Percentiles rank a stretch among this genome's conserved stretches.
These are phyloP conservation scores for Nycteola revayana DNA, from an alignment of 2,888 invertebrate genomes.

Conservation along the genomic window DNA sequence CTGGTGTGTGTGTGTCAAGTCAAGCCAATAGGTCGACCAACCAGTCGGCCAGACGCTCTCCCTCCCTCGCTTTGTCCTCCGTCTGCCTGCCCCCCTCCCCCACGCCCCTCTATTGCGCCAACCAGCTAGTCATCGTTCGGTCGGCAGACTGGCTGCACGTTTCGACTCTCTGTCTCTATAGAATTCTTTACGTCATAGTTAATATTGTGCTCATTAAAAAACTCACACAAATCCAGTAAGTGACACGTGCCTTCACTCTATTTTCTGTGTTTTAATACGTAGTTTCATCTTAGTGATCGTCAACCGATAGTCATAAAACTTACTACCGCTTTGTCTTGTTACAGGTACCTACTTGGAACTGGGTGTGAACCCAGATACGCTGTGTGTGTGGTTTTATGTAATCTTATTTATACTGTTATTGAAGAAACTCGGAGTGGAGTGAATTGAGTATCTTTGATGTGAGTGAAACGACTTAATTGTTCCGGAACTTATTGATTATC, in stretches of 20 bases:
- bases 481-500: conserved; percentile 47
- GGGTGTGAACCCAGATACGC: conserved; percentile 78
- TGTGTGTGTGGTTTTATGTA: conserved; percentile 77
- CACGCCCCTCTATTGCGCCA: conserved; percentile 57
- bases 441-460: conserved; percentile 44
- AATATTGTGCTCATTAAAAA: conserved; percentile 65
- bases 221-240: conserved; percentile 55
- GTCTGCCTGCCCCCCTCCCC: conserved; percentile 56
- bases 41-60: conserved; percentile 77
- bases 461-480: conserved; percentile 46
- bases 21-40: conserved; percentile 79
- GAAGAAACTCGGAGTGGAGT: conserved; percentile 55
- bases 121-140: conserved; percentile 71
- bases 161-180: conserved; percentile 23
- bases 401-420: conserved; percentile 65
- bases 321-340: conserved; percentile 77
- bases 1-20: conserved; percentile 56
- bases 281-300: conserved; percentile 31
- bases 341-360: conserved; percentile 77
- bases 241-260: conserved; percentile 47
- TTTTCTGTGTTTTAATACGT: conserved; percentile 24
- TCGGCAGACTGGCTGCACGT: conserved; percentile 46
- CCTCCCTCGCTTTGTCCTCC: conserved; percentile 71
- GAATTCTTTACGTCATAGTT: conserved; percentile 73
- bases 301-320: conserved; percentile 49